Base-by-base conservation (phyloP, 2,113 vertebrate species). In the Odontophorus gujanensis region DNA sequence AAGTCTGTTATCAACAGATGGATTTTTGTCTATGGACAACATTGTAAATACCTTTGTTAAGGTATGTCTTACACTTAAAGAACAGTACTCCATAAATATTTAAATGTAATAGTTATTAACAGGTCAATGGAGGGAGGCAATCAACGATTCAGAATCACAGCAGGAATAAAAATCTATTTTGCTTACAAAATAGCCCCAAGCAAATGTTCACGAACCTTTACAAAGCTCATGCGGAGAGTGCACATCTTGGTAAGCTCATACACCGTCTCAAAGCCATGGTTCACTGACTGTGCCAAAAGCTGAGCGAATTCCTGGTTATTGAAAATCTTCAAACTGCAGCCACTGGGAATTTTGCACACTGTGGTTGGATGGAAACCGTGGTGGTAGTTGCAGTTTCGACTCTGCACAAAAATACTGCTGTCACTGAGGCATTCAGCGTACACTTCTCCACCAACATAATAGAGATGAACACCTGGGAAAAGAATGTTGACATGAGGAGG, bases 241-340 rank as follows among this genome's bases (percentile, higher is more conserved):
- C 99, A 99, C 99, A 99, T 99, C 97, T 99, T 99, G 8, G 99
- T 99, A 91, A 99, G 99, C 97, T 99, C 99, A 21, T 99, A 99
- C 76, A 99, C 99, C 0, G 99, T 99, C 98, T 99, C 99, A 51
- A 99, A 99, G 89, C 99, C 99, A 1, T 99, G 99, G 97, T 99
- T 99, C 96, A 99, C 99, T 0, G 99, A 99, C 96, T 99, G 99
- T 51, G 99, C 99, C 97, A 99, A 93, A 50, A 99, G 98, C 96
- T 99, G 99, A 16, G 99, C 99, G 84, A 99, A 99, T 97, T 99
- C 99, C 95, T 99, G 99, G 92, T 99, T 99, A 95, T 99, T 99
- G 96, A 99, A 99, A 93, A 99, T 99, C 97, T 99, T 99, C 89
- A 99, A 96, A 95, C 99, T 99, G 96, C 99, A 99, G 89, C 99